These are phyloP conservation scores for Meda fulgida DNA, from an alignment of 2,797 vertebrate species.

Conservation along the genomic window DNA sequence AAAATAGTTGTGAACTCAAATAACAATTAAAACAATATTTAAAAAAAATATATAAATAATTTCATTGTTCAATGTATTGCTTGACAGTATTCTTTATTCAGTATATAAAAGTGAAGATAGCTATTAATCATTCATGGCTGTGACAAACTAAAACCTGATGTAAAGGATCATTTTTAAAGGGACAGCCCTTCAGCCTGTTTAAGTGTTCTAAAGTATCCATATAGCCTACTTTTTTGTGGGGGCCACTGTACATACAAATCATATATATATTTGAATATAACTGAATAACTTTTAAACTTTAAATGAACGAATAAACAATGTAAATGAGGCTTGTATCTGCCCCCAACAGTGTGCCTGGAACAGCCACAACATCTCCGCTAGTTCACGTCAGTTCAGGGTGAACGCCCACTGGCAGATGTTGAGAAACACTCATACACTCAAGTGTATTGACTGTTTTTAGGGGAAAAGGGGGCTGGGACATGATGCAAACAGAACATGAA, in stretches of 20 bases:
- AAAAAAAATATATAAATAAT: too few relatives aligned
- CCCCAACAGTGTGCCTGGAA: background rate
- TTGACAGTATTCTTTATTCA: background rate
- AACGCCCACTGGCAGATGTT: constrained; percentile 25
- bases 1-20: background rate
- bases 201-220: background rate
- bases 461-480: constrained; percentile 15
- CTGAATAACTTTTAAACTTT: background rate
- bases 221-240: background rate
- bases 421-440: background rate
- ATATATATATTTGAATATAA: background rate
- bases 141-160: background rate
- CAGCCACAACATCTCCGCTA: background rate
- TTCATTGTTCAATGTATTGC: background rate
- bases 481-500: constrained; percentile 10
- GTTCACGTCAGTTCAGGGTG: background rate
- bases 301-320: background rate
- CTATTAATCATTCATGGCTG: background rate
- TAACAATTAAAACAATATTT: too few relatives aligned
- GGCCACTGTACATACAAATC: background rate
- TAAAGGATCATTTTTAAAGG: background rate
- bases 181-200: background rate
- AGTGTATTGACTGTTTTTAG: constrained; percentile 10
- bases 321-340: background rate
- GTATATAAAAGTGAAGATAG: background rate